Evolutionary conservation across 1,140 invertebrate genomes (phyloP), one percentile per base, ranked within the genome.

Genomic region (Dendrolimus punctatus): DNA sequence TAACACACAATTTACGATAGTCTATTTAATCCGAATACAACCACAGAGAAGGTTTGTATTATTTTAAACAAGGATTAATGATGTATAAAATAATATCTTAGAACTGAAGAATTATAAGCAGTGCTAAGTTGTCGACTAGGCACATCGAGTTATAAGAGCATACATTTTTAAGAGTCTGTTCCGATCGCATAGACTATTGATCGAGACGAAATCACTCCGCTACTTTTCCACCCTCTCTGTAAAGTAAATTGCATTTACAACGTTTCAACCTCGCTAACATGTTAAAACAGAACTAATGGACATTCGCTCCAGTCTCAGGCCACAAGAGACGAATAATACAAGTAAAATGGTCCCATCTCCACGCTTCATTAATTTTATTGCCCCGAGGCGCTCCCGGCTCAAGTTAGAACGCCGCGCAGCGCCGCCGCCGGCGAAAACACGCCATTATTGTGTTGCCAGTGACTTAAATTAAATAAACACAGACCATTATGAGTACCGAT

Each of bases 261-360:
- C 78, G 78, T 84, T 84, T 86, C 83, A 86, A 84, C 80, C 73
- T 84, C 80, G 80, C 80, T 86, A 86, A 86, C 83, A 86, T 84
- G 83, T 86, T 86, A 86, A 86, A 86, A 86, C 80, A 86, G 83
- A 86, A 86, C 83, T 86, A 86, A 86, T 86, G 83, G 83, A 86
- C 83, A 86, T 86, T 86, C 83, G 83, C 75, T 86, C 71, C 80
- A 82, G 83, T 83, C 80, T 77, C 71, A 83, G 80, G 73, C 80
- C 79, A 75, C 83, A 86, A 69, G 83, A 86, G 83, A 86, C 78
- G 83, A 86, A 86, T 86, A 86, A 86, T 86, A 84, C 78, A 81
- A 84, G 80, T 86, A 86, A 86, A 86, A 86, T 86, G 80, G 80
- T 86, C 83, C 83, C 83, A 84, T 86, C 83, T 86, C 83, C 64